phyloP scores from a whole-genome alignment of 92 coral and sea anemone species.

The Heliopora coerulea region DNA sequence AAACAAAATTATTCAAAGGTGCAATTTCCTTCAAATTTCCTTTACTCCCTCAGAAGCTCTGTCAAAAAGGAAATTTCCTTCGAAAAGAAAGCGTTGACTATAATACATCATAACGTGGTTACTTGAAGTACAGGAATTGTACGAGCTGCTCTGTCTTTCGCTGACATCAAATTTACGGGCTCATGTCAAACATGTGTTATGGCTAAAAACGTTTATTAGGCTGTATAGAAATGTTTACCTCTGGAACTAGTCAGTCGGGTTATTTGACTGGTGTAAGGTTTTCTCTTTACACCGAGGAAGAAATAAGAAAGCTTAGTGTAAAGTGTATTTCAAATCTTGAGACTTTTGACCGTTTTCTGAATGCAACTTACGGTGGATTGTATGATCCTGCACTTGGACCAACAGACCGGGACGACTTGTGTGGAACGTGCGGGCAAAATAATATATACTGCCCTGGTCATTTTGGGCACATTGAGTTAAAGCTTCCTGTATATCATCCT shows the following conservation, averaged over 20 bases:
- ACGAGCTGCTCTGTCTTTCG: no score
- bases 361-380: slow-evolving; percentile 87
- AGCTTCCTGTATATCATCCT: slow-evolving; percentile 93
- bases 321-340: slow-evolving; percentile 81
- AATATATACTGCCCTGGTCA: slow-evolving; percentile 89
- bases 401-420: slow-evolving; percentile 88
- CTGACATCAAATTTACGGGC: no score
- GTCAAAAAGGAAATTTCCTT: no score
- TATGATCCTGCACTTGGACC: slow-evolving; percentile 97
- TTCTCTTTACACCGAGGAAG: slow-evolving; percentile 74
- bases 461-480: slow-evolving; percentile 88
- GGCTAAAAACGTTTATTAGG: neutral
- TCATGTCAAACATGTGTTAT: neutral
- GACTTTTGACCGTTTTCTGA: slow-evolving; percentile 77
- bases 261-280: slow-evolving; percentile 72
- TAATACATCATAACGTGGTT: no score
- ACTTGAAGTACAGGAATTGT: no score
- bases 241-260: slow-evolving; percentile 55
- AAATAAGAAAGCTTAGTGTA: slow-evolving; percentile 76
- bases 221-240: neutral
- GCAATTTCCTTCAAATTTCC: no score
- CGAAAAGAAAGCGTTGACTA: no score
- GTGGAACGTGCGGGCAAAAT: slow-evolving; percentile 92
- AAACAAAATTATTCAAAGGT: no score
- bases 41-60: no score